Evolutionary conservation across 2,113 vertebrate species (phyloP).

Genomic region (Butorides virescens): DNA sequence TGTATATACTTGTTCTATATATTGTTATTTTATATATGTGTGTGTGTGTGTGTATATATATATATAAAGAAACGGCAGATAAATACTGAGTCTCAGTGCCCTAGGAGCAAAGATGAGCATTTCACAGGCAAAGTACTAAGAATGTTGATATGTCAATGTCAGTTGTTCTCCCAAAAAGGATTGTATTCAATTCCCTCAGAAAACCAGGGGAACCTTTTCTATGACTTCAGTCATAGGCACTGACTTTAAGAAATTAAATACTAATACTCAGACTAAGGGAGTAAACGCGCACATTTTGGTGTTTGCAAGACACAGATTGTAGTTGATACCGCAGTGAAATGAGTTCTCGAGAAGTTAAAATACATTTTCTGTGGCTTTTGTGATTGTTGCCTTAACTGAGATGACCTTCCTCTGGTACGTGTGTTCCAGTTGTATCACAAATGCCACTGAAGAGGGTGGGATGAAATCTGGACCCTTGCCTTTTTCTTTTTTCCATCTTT

Average conservation of each 20-base stretch:
- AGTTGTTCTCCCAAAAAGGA: background rate
- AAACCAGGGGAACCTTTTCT: background rate
- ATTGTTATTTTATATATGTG: background rate
- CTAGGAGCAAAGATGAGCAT: background rate
- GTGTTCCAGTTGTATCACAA: background rate
- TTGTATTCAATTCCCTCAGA: background rate
- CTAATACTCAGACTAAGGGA: background rate
- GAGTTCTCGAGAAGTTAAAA: background rate
- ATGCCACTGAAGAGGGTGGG: background rate
- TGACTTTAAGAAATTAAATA: background rate
- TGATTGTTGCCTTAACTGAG: background rate
- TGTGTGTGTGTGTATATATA: background rate
- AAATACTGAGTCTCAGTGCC: background rate
- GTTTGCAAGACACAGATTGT: background rate
- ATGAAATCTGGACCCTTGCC: conserved; percentile 11
- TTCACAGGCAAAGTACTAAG: background rate
- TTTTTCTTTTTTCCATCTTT: conserved; percentile 7
- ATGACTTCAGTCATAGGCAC: background rate
- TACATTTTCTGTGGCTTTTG: background rate
- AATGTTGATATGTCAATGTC: background rate
- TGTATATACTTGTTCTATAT: background rate
- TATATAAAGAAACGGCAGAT: background rate
- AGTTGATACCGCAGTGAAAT: background rate
- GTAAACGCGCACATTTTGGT: background rate
- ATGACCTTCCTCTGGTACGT: background rate